Evolutionary conservation across 2,888 invertebrate species (phyloP).

Genomic region (Caenorhabditis imperialis): DNA sequence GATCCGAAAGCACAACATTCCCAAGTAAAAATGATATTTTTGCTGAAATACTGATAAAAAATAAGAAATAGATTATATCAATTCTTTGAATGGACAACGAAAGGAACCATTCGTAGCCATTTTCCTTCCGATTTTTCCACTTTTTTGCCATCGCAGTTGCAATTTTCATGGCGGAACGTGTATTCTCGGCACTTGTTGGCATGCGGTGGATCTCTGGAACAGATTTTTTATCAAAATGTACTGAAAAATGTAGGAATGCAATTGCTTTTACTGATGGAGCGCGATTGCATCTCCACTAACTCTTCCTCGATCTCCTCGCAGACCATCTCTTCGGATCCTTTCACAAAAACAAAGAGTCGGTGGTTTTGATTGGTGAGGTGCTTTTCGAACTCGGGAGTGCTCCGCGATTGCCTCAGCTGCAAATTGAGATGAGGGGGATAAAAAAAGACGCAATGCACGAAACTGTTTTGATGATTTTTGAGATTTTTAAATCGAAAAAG

Average conservation of each 20-base stretch:
- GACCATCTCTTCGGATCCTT: slow-evolving; percentile 47
- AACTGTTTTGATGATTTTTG: too few relatives aligned
- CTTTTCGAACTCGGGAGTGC: slow-evolving; percentile 9
- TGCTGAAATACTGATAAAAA: background rate
- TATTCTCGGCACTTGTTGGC: slow-evolving; percentile 5
- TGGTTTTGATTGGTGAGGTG: slow-evolving; percentile 38
- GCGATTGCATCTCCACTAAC: too few relatives aligned
- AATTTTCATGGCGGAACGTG: slow-evolving; percentile 45
- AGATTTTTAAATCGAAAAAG: too few relatives aligned
- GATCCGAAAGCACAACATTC: background rate
- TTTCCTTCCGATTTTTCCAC: slow-evolving; percentile 16
- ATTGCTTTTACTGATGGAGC: too few relatives aligned
- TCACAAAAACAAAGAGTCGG: slow-evolving; percentile 52
- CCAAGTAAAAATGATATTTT: background rate
- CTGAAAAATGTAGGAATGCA: background rate
- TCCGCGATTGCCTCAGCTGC: slow-evolving; percentile 3
- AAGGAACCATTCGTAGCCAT: slow-evolving; percentile 53
- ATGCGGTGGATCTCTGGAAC: background rate
- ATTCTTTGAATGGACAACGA: slow-evolving; percentile 40
- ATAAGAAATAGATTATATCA: slow-evolving; percentile 23
- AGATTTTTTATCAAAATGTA: background rate
- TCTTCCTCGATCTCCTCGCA: slow-evolving; percentile 48
- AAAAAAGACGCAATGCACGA: too few relatives aligned
- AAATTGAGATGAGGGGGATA: too few relatives aligned
- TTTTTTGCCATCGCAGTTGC: slow-evolving; percentile 34